Evolutionary conservation across 2,113 vertebrate species (phyloP).

Genomic region (Pluvianellus socialis): DNA sequence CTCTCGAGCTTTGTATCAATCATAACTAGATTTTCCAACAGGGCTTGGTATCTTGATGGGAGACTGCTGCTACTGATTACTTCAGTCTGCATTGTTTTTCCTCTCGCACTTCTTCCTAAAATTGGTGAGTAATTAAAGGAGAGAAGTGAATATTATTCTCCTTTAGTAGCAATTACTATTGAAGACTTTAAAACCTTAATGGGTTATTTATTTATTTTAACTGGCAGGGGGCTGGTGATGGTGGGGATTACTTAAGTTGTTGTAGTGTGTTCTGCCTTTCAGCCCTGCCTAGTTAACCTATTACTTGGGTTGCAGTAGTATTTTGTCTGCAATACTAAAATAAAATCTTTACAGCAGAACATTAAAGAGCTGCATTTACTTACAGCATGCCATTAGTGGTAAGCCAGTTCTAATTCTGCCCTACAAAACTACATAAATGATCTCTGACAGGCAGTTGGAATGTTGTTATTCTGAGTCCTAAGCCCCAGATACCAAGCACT

Average conservation of each 20-base stretch:
- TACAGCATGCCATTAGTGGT: conserved; percentile 80
- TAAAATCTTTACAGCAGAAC: conserved; percentile 83
- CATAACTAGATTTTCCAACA: conserved; percentile 50
- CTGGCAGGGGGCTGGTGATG: conserved; percentile 42
- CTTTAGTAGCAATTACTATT: conserved; percentile 59
- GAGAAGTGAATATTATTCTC: conserved; percentile 42
- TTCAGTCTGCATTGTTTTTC: conserved; percentile 84
- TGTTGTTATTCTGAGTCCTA: conserved; percentile 79
- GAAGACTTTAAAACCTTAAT: conserved; percentile 65
- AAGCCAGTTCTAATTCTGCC: conserved; percentile 81
- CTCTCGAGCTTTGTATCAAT: background rate
- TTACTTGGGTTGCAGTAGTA: conserved; percentile 78
- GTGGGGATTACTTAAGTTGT: conserved; percentile 57
- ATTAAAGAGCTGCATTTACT: conserved; percentile 81
- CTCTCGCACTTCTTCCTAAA: conserved; percentile 89
- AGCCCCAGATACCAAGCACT: conserved; percentile 78
- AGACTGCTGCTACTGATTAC: conserved; percentile 82
- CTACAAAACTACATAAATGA: conserved; percentile 80
- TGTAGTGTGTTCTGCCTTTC: conserved; percentile 67
- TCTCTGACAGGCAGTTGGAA: conserved; percentile 83
- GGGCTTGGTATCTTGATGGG: conserved; percentile 90
- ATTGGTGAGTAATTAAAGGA: conserved; percentile 85
- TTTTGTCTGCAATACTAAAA: conserved; percentile 82
- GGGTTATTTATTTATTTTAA: conserved; percentile 65
- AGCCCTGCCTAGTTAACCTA: conserved; percentile 77